Evolutionary conservation across 2,797 vertebrate genomes (phyloP), one percentile per base, ranked within the genome.

Genomic region (Netta rufina): DNA sequence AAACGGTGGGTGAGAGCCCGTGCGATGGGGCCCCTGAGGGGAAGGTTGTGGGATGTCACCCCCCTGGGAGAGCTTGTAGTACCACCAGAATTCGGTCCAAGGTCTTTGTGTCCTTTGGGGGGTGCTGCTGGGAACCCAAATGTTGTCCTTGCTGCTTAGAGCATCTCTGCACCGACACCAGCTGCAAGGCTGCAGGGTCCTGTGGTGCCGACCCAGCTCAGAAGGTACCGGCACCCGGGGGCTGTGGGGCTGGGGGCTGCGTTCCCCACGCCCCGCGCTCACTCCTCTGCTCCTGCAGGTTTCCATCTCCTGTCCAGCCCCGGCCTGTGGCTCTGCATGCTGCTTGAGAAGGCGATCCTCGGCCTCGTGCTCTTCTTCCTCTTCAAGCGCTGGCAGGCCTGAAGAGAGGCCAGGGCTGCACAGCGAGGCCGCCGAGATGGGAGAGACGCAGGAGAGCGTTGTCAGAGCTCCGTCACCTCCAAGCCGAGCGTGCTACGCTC

Each of bases 11-110:
- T n/a, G n/a, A n/a, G n/a, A n/a, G n/a, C n/a, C n/a, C n/a, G n/a
- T n/a, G n/a, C n/a, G n/a, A n/a, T n/a, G n/a, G n/a, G 9, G 30
- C 19, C 62, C 36, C 54, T 27, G 0, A 6, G 0, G 2, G 16
- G 60, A 38, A 0, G 2, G 22, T 19, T 83, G 8, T 76, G 4
- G 25, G 67, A 7, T 64, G 24, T 47, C 41, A n/a, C 4, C 12
- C 8, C 24, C 3, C 22, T 15, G 14, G 70, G 57, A n/a, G 61
- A 57, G 28, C 19, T 74, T 28, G 6, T 24, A 58, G 7, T 24
- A 20, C 28, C 39, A 13, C 43, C 11, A 13, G 53, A 66, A 47
- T 43, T 38, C 62, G 38, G 5, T 51, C 61, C 12, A n/a, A 45
- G 62, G 36, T 56, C 20, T 41, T 18, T 1, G 0, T 32, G 0